Evolutionary conservation across 2,113 vertebrate species (phyloP).

Genomic region (Gopherus evgoodei): DNA sequence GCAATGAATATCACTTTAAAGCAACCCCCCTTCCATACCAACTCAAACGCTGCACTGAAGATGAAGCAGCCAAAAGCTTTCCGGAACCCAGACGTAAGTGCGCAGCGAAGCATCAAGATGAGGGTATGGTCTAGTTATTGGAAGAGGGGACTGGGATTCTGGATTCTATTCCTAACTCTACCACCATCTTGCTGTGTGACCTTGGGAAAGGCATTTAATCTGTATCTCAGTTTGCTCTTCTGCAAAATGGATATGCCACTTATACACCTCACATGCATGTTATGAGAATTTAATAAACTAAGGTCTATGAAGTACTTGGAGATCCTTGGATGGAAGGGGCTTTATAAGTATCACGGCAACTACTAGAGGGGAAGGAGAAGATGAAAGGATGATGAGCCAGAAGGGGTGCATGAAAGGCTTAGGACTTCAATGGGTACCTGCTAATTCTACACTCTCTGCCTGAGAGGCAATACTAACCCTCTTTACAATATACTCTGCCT

Average conservation of each 20-base stretch:
- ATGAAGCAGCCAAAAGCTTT: neutral
- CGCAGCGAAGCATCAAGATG: neutral
- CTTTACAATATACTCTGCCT: neutral
- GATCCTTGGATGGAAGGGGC: neutral
- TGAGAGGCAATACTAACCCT: conserved; percentile 5
- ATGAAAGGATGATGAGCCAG: conserved; percentile 13
- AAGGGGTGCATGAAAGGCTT: neutral
- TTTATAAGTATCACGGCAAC: neutral
- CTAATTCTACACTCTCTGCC: conserved; percentile 20
- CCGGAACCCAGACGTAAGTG: neutral
- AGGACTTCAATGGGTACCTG: conserved; percentile 2
- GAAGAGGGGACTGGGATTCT: neutral
- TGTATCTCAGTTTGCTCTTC: neutral
- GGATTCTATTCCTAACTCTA: neutral
- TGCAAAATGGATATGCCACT: neutral
- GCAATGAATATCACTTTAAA: neutral
- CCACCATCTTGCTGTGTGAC: neutral
- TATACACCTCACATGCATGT: neutral
- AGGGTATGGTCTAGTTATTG: neutral
- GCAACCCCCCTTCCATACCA: neutral
- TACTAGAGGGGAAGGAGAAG: neutral
- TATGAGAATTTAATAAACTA: neutral
- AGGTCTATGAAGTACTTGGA: neutral
- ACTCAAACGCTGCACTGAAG: neutral
- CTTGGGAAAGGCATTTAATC: neutral